Base-by-base conservation (phyloP, 2,113 vertebrate species). In the Lates calcarifer region DNA sequence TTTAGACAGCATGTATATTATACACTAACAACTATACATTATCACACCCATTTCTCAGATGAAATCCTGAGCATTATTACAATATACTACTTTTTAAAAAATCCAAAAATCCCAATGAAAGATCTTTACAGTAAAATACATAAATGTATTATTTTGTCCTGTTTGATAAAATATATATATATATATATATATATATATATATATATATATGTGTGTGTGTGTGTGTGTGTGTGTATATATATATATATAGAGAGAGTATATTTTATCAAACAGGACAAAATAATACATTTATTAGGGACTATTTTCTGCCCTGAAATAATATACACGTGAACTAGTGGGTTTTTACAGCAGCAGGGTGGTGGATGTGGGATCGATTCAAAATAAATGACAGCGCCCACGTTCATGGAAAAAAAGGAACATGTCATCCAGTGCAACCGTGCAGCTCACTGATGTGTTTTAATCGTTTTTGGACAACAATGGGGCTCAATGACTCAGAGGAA, bases 381-480 rank as follows among this genome's bases (percentile, higher is more conserved):
- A 60, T 58, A 74, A 84, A 82, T 35, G 41, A 31, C 31, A 64
- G 6, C 5, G 14, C 37, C 70, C 45, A 33, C 17, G 20, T 56
- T 76, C 33, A 57, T 31, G 26, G 22, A 37, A 60, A 60, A 64
- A 26, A 73, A 58, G 67, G 29, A 71, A 67, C 1, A 29, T 57
- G 43, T 73, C 63, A 58, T 22, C 24, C 53, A 49, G 28, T 35
- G 43, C 18, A 62, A 49, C 11, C 2, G 18, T 64, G 77, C 49
- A 43, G 60, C 74, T 65, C 68, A 15, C 5, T 68, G 47, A 35
- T 76, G 56, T 22, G 28, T 58, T 75, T 63, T 70, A 74, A 77
- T 65, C 28, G 2, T 26, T 45, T 41, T 62, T 43, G 39, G 51
- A 66, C 61, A 43, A 56, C 26, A 47, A 49, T 24, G 49, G 8